phyloP scores from a whole-genome alignment of 2,797 vertebrate genomes.

The Hapalemur alaotrensis region DNA sequence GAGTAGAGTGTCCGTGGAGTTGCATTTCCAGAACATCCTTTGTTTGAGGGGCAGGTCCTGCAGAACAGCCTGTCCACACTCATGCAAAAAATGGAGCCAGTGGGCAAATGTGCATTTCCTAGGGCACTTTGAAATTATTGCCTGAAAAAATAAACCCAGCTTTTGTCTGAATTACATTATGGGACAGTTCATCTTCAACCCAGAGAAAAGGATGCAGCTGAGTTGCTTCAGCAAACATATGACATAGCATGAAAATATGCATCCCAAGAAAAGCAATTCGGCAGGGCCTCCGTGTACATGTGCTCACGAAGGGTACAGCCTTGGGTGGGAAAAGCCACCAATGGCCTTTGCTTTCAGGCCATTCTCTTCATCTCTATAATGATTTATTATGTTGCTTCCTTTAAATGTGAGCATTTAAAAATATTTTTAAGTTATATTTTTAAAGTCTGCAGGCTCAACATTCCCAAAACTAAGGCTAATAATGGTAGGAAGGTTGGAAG shows the following conservation, averaged over 20 bases:
- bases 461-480: neutral
- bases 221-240: neutral
- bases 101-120: neutral
- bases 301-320: neutral
- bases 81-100: neutral
- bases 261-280: neutral
- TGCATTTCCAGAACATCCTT: neutral
- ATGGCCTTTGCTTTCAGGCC: neutral
- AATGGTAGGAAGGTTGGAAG: neutral
- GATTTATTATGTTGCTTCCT: neutral
- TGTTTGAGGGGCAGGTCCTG: neutral
- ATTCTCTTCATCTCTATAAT: neutral
- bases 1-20: neutral
- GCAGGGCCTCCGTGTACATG: fast-evolving
- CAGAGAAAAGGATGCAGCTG: neutral
- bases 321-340: neutral
- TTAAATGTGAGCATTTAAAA: neutral
- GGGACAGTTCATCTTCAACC: neutral
- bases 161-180: neutral
- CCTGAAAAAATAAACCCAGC: neutral
- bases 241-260: neutral
- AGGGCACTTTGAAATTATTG: neutral
- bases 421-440: neutral
- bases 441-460: neutral
- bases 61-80: neutral